Evolutionary conservation across 2,113 vertebrate species (phyloP).

Genomic region (Aptenodytes forsteri): DNA sequence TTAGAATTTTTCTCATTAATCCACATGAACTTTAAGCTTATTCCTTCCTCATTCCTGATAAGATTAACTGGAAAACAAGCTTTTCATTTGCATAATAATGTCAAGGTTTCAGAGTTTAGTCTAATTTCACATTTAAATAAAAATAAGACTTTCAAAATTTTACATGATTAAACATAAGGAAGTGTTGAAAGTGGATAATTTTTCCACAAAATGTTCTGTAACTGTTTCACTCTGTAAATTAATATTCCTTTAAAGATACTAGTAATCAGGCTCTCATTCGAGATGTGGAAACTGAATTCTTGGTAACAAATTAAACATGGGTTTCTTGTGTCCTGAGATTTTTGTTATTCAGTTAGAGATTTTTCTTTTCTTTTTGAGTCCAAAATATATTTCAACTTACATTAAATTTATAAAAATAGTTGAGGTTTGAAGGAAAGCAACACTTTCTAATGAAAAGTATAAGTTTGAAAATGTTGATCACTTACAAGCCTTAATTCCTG

Average conservation of each 20-base stretch:
- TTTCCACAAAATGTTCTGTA: not conserved
- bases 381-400: not conserved
- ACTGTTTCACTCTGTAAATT: not conserved
- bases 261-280: rapidly evolving
- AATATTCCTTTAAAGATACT: not conserved
- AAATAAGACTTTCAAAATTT: not conserved
- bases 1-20: not conserved
- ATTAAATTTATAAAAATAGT: not conserved
- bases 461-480: not conserved
- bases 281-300: not conserved
- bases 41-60: not conserved
- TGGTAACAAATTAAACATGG: not conserved
- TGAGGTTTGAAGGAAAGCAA: not conserved
- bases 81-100: not conserved
- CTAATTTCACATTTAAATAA: not conserved
- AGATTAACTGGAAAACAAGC: not conserved
- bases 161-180: not conserved
- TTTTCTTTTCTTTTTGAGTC: not conserved
- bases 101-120: not conserved
- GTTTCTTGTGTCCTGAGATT: not conserved
- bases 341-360: not conserved
- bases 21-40: not conserved
- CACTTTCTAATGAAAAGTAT: not conserved
- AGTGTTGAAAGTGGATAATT: not conserved
- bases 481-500: not conserved